Conservation (phyloP, 2,113 vertebrate species). For the Cebus imitator region DNA sequence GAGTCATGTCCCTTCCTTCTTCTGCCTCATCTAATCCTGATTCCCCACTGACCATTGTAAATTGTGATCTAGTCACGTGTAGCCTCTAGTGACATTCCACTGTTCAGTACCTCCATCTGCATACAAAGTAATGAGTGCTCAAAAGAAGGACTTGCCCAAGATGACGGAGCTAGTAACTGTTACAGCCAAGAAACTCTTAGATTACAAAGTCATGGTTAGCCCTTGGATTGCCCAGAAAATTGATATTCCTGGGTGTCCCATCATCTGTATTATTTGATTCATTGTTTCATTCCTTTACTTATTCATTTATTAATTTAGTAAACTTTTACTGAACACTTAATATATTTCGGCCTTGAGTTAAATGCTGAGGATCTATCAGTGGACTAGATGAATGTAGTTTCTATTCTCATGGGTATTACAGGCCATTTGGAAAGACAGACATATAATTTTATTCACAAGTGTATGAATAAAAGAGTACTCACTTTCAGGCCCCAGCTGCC, state of each 20-base stretch:
- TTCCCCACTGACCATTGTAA: background rate
- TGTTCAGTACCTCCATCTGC: background rate
- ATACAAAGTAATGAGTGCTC: background rate
- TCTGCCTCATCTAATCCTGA: background rate
- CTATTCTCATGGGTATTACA: background rate
- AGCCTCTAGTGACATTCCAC: too few species aligned
- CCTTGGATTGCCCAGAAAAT: background rate
- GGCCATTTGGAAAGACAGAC: background rate
- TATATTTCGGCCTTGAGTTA: background rate
- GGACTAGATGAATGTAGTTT: background rate
- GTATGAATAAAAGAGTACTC: background rate
- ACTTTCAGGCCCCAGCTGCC: background rate
- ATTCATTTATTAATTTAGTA: background rate
- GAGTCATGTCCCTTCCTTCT: background rate
- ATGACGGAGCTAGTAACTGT: background rate
- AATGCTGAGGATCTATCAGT: background rate
- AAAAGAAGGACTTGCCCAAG: background rate
- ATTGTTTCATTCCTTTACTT: background rate
- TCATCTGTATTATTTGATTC: background rate
- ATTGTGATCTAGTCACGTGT: background rate
- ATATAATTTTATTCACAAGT: background rate
- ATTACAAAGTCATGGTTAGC: background rate
- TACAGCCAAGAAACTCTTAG: background rate
- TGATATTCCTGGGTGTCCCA: background rate
- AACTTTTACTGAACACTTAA: background rate